phyloP scores from a whole-genome alignment of 2,797 vertebrate genomes.

The Rhynchotus rufescens region DNA sequence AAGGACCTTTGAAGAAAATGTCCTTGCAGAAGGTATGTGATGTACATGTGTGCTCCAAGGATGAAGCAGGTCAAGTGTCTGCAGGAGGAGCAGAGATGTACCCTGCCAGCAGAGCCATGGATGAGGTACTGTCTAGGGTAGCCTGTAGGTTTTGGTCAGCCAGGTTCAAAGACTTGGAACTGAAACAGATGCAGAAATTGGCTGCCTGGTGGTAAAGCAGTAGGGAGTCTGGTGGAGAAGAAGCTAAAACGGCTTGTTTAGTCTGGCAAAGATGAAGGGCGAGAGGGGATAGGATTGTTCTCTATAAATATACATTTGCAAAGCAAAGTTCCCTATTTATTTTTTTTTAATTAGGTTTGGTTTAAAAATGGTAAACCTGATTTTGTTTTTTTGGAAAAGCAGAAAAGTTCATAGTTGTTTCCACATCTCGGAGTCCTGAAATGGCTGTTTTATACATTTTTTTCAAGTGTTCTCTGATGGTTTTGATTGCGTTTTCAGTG shows the following conservation, averaged over 20 bases:
- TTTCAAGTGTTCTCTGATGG: background rate
- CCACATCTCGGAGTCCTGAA: background rate
- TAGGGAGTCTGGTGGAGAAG: background rate
- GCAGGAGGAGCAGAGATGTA: background rate
- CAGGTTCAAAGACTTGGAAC: background rate
- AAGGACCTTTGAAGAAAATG: background rate
- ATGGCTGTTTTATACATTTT: background rate
- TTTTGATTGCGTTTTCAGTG: background rate
- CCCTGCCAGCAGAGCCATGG: background rate
- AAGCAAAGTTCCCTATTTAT: background rate
- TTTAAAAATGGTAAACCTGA: background rate
- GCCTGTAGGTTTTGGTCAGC: background rate
- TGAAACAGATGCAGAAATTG: background rate
- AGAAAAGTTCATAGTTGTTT: background rate
- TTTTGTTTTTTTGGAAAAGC: background rate
- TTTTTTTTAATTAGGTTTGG: background rate
- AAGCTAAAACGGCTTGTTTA: constrained; percentile 14
- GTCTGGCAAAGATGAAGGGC: constrained; percentile 4
- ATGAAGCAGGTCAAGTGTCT: background rate
- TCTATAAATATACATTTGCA: background rate
- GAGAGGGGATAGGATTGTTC: background rate
- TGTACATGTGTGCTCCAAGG: background rate
- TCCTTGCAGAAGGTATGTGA: background rate
- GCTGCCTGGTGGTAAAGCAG: accelerated
- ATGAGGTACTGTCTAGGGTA: background rate